Evolutionary conservation across 37 sponge, comb jelly and placozoan species (phyloP).

Genomic region (Diacarnus erythraeanus): DNA sequence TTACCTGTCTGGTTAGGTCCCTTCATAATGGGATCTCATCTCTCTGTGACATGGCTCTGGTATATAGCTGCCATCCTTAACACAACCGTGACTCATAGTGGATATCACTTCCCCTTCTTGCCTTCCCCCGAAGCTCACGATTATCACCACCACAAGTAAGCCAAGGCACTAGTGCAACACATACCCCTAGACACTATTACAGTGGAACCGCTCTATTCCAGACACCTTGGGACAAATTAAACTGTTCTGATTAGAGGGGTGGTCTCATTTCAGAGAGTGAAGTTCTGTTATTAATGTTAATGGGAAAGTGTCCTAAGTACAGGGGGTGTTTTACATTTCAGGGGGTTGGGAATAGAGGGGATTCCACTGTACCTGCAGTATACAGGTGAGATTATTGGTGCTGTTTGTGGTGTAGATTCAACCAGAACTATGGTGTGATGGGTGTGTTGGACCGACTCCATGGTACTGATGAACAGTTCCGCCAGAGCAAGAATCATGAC

Average conservation of each 20-base stretch:
- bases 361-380: not conserved
- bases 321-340: too few species aligned
- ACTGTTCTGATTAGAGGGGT: too few species aligned
- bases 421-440: constrained; percentile 82
- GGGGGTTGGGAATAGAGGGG: too few species aligned
- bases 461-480: constrained; percentile 77
- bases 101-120: constrained; percentile 90
- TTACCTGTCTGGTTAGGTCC: constrained; percentile 65
- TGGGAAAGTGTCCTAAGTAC: too few species aligned
- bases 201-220: too few species aligned
- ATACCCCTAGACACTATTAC: too few species aligned
- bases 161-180: not conserved
- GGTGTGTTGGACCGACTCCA: constrained; percentile 87
- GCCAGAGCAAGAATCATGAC: constrained; percentile 53
- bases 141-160: constrained; percentile 82
- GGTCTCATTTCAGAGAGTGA: too few species aligned
- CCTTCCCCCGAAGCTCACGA: constrained; percentile 80
- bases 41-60: constrained; percentile 73
- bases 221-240: too few species aligned
- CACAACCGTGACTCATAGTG: constrained; percentile 68
- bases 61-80: constrained; percentile 27
- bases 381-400: not conserved
- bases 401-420: constrained; percentile 74
- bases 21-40: constrained; percentile 71
- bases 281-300: too few species aligned